Evolutionary conservation across 2,797 vertebrate species (phyloP).

Genomic region (Ptychadena robeensis): DNA sequence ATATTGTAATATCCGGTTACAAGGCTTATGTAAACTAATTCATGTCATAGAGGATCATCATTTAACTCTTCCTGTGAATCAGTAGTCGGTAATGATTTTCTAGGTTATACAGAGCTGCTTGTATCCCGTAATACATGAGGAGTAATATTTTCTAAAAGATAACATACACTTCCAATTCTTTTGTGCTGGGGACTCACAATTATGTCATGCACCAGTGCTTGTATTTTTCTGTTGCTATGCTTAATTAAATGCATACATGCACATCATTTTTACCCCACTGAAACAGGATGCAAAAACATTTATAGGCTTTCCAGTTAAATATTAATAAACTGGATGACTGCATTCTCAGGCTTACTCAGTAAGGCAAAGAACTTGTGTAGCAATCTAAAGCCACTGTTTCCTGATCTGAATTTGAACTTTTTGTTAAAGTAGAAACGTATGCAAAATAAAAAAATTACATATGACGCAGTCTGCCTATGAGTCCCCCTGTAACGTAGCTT

Average conservation of each 20-base stretch:
- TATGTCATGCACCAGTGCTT: too few species aligned
- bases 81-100: background rate
- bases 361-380: background rate
- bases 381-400: background rate
- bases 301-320: too few species aligned
- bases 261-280: too few species aligned
- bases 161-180: background rate
- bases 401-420: background rate
- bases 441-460: too few species aligned
- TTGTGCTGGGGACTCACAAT: background rate
- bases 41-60: constrained; percentile 7
- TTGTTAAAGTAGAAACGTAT: too few species aligned
- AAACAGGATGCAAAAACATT: too few species aligned
- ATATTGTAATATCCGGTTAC: constrained; percentile 33
- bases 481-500: too few species aligned
- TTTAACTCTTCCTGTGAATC: constrained; percentile 21
- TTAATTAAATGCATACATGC: too few species aligned
- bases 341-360: background rate
- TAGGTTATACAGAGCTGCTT: background rate
- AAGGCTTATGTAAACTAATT: constrained; percentile 16
- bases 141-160: background rate
- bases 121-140: background rate
- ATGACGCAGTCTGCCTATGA: too few species aligned
- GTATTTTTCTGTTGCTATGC: too few species aligned
- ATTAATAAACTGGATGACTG: background rate